phyloP scores from a whole-genome alignment of 2,797 vertebrate genomes.

The Emydoidea blandingii region DNA sequence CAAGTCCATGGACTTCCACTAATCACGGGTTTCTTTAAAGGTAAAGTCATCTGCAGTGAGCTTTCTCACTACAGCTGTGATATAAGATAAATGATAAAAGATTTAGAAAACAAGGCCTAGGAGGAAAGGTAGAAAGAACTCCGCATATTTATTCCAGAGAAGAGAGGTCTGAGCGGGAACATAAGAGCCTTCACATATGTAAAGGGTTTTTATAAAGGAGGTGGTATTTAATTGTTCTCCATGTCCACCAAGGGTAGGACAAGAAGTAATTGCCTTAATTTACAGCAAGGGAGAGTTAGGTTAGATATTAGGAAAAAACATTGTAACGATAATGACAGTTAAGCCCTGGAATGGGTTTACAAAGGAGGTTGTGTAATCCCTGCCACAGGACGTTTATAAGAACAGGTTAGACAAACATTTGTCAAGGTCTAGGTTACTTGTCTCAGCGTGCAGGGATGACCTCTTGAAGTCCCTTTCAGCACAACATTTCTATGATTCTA shows the following conservation, averaged over 20 bases:
- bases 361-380: background rate
- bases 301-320: background rate
- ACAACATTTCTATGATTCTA: background rate
- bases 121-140: background rate
- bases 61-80: fast-evolving
- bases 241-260: background rate
- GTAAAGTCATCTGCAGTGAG: background rate
- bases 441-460: background rate
- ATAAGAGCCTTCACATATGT: background rate
- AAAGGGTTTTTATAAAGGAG: background rate
- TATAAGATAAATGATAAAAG: background rate
- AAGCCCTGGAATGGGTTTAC: background rate
- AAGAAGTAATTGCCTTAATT: background rate
- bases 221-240: background rate
- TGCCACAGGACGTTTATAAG: background rate
- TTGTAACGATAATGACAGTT: background rate
- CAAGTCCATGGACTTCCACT: background rate
- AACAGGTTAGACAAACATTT: background rate
- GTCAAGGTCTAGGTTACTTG: background rate
- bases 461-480: background rate
- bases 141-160: background rate
- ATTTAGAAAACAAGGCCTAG: background rate
- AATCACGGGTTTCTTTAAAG: background rate
- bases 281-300: background rate
- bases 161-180: background rate